Evolutionary conservation across 1,140 invertebrate species (phyloP), one percentile per base, ranked within the genome.

Genomic region (Brachionus koreanus): DNA sequence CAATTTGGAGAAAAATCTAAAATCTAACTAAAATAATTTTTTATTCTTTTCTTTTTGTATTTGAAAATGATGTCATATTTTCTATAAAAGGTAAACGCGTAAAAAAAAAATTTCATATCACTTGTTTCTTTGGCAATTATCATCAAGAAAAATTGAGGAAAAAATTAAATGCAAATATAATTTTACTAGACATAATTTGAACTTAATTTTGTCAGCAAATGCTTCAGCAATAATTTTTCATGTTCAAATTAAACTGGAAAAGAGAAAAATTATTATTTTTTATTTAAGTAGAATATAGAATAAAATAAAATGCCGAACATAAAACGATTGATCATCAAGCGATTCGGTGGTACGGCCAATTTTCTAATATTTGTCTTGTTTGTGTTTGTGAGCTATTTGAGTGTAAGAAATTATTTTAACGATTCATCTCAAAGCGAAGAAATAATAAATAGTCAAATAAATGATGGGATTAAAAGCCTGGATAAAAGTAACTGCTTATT

Each of bases 301-400:
- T n/a, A n/a, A n/a, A n/a, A n/a, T n/a, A n/a, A n/a, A n/a, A 75
- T 75, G 72, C 42, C 42, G 12, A 75, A 75, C 5, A 33, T 49
- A 12, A 75, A 75, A 49, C 72, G 72, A 29, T 4, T 75, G 6
- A 75, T 75, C 5, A 43, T 49, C 6, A 75, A 49, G 33, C 42
- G 29, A 1, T 75, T 75, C 13, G 72, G 72, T 29, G 72, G 72
- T 19, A 25, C 43, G 2, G 33, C 42, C 4, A 75, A 75, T 49
- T 75, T 75, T 16, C 12, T 75, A 49, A 75, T 75, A 9, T 49
- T 75, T 33, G 12, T 75, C 23, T 13, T 75, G 0, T 25, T 75
- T 42, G 3, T 29, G 13, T 49, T 75, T 75, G 25, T 49, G 23
- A 25, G 33, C 3, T 49, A 49, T 49, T 16, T 75, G 12, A 75